These are phyloP conservation scores for Mohoua ochrocephala DNA, from an alignment of 2,113 vertebrate genomes.

Conservation along the genomic window DNA sequence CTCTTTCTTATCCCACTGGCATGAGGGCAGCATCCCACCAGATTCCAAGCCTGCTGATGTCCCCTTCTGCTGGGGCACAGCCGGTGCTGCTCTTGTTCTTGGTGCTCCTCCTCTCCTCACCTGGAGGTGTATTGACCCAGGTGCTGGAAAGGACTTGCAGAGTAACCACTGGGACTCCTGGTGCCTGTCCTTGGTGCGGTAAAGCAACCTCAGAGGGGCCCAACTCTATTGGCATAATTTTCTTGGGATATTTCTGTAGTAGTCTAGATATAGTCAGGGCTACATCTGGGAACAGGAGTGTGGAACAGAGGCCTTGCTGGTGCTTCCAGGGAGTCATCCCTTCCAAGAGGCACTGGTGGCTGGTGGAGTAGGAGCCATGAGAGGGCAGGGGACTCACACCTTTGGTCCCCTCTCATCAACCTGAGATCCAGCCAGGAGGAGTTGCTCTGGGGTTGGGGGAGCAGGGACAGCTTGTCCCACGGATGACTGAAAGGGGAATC, in stretches of 20 bases:
- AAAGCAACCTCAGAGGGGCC: not conserved
- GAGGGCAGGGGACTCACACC: not conserved
- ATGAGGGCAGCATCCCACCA: not conserved
- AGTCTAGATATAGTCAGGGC: not conserved
- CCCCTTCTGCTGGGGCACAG: not conserved
- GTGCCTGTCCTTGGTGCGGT: not conserved
- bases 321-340: not conserved
- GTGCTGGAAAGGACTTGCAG: not conserved
- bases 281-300: fast-evolving
- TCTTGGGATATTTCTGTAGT: not conserved
- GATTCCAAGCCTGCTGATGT: not conserved
- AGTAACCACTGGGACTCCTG: not conserved
- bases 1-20: not conserved
- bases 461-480: not conserved
- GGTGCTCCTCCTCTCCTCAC: not conserved
- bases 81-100: not conserved
- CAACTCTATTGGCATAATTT: fast-evolving
- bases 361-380: not conserved
- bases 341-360: not conserved
- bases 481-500: not conserved
- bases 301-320: not conserved
- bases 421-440: not conserved
- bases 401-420: fast-evolving
- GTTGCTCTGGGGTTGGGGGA: fast-evolving
- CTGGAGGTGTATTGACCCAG: not conserved